A percentile compares a stretch with the other conserved stretches of the same genome.
Conservation (phyloP, 2,797 vertebrate genomes). For the Delichon dasypus region DNA sequence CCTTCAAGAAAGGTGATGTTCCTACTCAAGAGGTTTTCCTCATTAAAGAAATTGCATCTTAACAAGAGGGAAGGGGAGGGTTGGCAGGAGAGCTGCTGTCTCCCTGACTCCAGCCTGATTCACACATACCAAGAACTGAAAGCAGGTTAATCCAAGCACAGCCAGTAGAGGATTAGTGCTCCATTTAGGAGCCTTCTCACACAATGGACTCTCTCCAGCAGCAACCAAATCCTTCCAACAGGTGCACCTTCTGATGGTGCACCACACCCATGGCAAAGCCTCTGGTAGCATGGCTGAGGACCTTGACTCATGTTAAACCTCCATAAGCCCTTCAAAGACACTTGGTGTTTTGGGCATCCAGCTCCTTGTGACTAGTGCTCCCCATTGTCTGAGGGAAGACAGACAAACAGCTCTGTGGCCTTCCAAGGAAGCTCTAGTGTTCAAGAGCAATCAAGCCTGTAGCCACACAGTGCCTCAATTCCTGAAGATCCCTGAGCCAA, state of each 20-base stretch:
- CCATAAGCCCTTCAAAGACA: not conserved
- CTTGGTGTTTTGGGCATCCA: not conserved
- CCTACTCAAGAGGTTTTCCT: constrained; percentile 71
- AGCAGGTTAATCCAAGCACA: not conserved
- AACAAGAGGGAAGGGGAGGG: constrained; percentile 64
- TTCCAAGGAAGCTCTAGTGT: not conserved
- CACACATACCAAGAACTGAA: not conserved
- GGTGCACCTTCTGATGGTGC: not conserved
- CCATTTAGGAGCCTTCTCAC: not conserved
- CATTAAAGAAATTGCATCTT: constrained; percentile 74
- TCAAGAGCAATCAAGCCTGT: not conserved
- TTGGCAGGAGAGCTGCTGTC: constrained; percentile 49
- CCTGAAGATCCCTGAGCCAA: not conserved
- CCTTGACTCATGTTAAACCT: not conserved
- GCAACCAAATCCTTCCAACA: not conserved
- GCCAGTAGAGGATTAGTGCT: not conserved
- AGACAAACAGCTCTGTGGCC: not conserved
- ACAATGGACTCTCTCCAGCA: not conserved
- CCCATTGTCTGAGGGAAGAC: not conserved
- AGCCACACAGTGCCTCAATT: not conserved
- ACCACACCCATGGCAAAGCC: not conserved
- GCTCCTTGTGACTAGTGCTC: not conserved
- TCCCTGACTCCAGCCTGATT: constrained; percentile 6
- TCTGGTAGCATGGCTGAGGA: not conserved
- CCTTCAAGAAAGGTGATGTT: constrained; percentile 75